These are phyloP conservation scores for Caerostris darwini DNA, from an alignment of 1,140 invertebrate genomes.

Conservation along the genomic window DNA sequence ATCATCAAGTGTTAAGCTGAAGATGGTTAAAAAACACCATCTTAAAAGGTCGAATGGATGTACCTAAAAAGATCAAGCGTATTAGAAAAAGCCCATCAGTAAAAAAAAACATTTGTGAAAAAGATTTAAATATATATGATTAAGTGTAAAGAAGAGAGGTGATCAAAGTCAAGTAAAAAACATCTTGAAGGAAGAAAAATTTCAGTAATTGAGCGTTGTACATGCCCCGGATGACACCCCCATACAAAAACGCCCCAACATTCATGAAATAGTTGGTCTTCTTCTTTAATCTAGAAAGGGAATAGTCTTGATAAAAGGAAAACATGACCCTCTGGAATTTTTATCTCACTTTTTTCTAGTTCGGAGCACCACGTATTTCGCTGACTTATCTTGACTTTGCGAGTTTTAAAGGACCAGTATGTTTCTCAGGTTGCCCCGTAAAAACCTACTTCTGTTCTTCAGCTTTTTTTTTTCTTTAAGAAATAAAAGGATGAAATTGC, in stretches of 20 bases:
- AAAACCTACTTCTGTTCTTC: conserved; percentile 10
- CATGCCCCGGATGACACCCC: not conserved
- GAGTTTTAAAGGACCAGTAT: conserved; percentile 61
- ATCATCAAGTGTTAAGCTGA: not conserved
- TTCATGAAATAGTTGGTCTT: conserved; percentile 53
- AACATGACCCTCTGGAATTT: conserved; percentile 70
- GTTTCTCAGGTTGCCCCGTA: conserved; percentile 55
- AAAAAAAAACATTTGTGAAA: not conserved
- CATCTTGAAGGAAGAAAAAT: not conserved
- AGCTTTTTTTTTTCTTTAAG: not conserved
- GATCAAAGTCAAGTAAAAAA: not conserved
- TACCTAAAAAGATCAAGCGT: not conserved
- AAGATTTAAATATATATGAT: conserved; percentile 39
- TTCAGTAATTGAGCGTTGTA: conserved; percentile 67
- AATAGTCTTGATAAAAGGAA: conserved; percentile 69
- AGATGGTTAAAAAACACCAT: not conserved
- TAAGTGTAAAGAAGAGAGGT: conserved; percentile 12
- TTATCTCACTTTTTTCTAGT: conserved; percentile 55
- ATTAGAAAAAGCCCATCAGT: not conserved
- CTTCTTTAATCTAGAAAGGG: conserved; percentile 56
- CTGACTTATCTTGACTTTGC: conserved; percentile 72
- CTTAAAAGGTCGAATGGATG: conserved; percentile 2
- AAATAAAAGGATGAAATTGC: conserved; percentile 51
- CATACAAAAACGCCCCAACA: conserved; percentile 34
- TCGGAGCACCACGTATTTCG: conserved; percentile 47